Conservation (phyloP, 2,888 invertebrate species). For the Chrysolina oricalcia region DNA sequence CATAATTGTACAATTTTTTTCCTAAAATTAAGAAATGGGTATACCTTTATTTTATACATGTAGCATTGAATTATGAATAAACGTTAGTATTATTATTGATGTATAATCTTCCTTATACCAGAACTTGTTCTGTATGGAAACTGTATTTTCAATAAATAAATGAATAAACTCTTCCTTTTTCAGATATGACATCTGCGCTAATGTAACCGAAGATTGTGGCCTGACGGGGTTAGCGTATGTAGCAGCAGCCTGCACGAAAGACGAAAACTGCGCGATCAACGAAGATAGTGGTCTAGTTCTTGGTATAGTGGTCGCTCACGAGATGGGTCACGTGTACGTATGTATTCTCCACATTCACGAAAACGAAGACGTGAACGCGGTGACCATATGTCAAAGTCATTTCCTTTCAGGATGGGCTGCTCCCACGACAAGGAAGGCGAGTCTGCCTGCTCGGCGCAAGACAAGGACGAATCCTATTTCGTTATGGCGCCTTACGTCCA, state of each 20-base stretch:
- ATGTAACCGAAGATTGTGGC: constrained; percentile 72
- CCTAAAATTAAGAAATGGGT: too few species aligned
- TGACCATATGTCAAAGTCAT: background rate
- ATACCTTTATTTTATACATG: too few species aligned
- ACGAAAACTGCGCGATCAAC: constrained; percentile 79
- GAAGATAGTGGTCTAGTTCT: constrained; percentile 80
- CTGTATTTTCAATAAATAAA: too few species aligned
- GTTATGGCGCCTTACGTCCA: constrained; percentile 77
- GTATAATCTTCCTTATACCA: too few species aligned
- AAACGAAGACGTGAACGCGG: too few species aligned
- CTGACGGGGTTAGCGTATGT: constrained; percentile 81
- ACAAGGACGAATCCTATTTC: constrained; percentile 73
- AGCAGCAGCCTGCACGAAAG: constrained; percentile 77
- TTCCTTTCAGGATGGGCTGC: constrained; percentile 69
- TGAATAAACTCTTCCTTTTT: background rate
- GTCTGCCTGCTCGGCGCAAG: constrained; percentile 68
- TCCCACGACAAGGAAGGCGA: constrained; percentile 69
- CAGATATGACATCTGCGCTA: constrained; percentile 75
- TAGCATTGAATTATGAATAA: too few species aligned
- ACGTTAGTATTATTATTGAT: too few species aligned
- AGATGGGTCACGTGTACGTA: constrained; percentile 81
- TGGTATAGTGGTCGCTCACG: constrained; percentile 79
- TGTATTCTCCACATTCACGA: constrained; percentile 32
- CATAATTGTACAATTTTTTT: too few species aligned
- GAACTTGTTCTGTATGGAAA: too few species aligned